Conservation (phyloP, 2,888 invertebrate genomes). For the Andrena haemorrhoa region DNA sequence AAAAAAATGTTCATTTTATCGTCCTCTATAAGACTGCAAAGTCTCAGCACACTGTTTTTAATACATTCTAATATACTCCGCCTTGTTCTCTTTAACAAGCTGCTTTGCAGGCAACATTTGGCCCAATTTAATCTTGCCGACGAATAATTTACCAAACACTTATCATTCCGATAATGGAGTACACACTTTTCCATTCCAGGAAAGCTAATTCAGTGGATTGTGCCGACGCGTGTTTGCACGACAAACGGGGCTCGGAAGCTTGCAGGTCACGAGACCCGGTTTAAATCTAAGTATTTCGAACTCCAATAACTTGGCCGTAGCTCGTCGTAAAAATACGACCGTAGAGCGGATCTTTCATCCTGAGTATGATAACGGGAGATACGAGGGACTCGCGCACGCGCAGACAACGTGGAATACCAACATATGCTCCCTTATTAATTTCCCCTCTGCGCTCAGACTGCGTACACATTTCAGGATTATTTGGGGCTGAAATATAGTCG, state of each 20-base stretch:
- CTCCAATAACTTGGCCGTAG: constrained; percentile 6
- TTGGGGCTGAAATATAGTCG: background rate
- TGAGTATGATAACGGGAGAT: background rate
- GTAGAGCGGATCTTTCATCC: constrained; percentile 4
- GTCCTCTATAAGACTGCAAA: too few species aligned
- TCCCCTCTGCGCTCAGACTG: background rate
- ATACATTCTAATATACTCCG: too few species aligned
- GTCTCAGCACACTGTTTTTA: too few species aligned
- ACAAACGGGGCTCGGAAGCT: constrained; percentile 26
- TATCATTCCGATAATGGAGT: background rate
- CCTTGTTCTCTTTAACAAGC: background rate
- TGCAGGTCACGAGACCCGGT: constrained; percentile 32
- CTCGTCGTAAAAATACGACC: constrained; percentile 10
- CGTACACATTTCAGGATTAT: background rate
- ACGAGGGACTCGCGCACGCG: background rate
- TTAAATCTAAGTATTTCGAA: constrained; percentile 15
- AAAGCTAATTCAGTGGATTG: constrained; percentile 12
- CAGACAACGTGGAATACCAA: background rate
- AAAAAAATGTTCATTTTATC: too few species aligned
- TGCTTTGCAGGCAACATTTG: background rate
- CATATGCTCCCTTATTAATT: constrained; percentile 2
- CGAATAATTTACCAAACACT: constrained; percentile 16
- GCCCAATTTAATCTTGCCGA: background rate
- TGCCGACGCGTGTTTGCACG: constrained; percentile 25
- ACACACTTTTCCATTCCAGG: constrained; percentile 11